A percentile compares a stretch with the other conserved stretches of the same genome.
Evolutionary conservation across 2,797 vertebrate species (phyloP).

Genomic region (Notolepis coatsorum): DNA sequence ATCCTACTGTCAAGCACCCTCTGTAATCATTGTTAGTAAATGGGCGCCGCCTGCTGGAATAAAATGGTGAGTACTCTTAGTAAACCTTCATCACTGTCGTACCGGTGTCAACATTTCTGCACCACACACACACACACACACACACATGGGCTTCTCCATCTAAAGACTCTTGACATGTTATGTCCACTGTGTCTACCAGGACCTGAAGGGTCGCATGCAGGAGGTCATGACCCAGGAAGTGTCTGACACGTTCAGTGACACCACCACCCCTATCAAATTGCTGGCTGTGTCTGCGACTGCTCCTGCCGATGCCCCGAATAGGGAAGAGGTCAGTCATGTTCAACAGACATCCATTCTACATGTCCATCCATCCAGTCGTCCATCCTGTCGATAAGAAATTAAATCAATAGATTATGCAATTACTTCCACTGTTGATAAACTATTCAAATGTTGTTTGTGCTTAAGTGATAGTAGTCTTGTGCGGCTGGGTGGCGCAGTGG

Average conservation of each 20-base stretch:
- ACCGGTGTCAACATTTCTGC: too few relatives aligned
- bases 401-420: too few relatives aligned
- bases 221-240: slow-evolving; percentile 99
- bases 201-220: slow-evolving; percentile 96
- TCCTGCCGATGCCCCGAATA: slow-evolving; percentile 91
- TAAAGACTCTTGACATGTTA: too few relatives aligned
- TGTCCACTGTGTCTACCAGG: slow-evolving; percentile 75
- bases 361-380: not conserved
- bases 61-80: too few relatives aligned
- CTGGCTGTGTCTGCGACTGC: slow-evolving; percentile 96
- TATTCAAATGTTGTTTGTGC: not conserved
- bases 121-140: not conserved
- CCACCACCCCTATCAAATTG: slow-evolving; percentile 96
- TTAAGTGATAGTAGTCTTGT: not conserved
- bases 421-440: not conserved
- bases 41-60: too few relatives aligned
- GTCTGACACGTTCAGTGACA: slow-evolving; percentile 97
- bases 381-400: not conserved
- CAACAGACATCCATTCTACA: not conserved
- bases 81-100: too few relatives aligned
- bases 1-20: too few relatives aligned
- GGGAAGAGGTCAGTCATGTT: slow-evolving; percentile 86
- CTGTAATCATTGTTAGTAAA: too few relatives aligned
- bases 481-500: not conserved
- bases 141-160: not conserved